Percentiles rank a stretch among this genome's conserved stretches.
These are phyloP conservation scores for Lutraria lutraria DNA, from an alignment of 2,888 invertebrate genomes.

Conservation along the genomic window DNA sequence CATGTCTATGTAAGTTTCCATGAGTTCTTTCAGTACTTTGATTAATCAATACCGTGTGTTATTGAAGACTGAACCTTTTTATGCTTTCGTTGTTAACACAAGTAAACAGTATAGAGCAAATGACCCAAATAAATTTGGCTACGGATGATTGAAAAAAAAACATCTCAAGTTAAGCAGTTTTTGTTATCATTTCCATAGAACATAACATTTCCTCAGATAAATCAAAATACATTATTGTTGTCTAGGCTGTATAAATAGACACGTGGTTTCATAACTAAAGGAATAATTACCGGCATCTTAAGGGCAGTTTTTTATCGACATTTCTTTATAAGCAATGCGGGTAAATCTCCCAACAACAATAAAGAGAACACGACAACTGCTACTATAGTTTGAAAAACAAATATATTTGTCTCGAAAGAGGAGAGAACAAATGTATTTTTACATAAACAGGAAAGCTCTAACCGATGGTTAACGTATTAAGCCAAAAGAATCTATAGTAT, in stretches of 20 bases:
- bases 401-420: background rate
- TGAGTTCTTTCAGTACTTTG: too few relatives aligned
- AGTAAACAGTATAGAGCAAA: background rate
- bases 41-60: background rate
- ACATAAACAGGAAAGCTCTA: background rate
- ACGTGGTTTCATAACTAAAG: background rate
- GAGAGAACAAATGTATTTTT: background rate
- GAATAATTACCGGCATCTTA: background rate
- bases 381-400: conserved; percentile 2
- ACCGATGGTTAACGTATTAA: background rate
- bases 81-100: background rate
- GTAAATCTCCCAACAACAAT: conserved; percentile 10
- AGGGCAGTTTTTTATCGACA: background rate
- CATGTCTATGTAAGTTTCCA: too few relatives aligned
- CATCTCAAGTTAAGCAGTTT: background rate
- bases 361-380: conserved; percentile 13
- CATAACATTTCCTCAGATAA: background rate
- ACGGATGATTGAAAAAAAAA: background rate
- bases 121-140: background rate
- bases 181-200: background rate
- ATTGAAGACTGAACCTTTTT: background rate
- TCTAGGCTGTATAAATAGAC: background rate
- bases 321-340: conserved; percentile 23
- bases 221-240: background rate
- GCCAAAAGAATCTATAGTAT: background rate